Evolutionary conservation across 2,888 invertebrate genomes (phyloP).

Genomic region (Campaea margaritaria): DNA sequence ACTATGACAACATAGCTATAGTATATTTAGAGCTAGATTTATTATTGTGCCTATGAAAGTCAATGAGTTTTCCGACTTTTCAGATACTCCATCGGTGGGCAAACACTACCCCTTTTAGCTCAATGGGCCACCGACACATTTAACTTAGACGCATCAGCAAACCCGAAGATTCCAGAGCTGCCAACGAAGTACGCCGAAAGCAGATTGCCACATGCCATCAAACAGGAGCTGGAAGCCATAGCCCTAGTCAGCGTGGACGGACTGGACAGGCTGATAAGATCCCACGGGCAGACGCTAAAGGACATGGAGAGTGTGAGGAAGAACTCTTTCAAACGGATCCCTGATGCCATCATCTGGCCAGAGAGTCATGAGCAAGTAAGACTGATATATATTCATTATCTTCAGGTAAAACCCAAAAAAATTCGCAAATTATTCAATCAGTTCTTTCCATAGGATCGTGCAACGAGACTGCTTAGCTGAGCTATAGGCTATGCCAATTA

Average conservation of each 20-base stretch:
- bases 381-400: no score
- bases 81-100: conserved; percentile 92
- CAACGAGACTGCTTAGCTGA: no score
- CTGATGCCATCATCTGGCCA: conserved; percentile 98
- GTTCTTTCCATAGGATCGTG: no score
- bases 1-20: no score
- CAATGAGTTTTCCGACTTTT: conserved; percentile 1
- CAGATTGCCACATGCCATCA: conserved; percentile 85
- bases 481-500: no score
- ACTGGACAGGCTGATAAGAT: conserved; percentile 93
- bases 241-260: conserved; percentile 85
- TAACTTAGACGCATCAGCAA: conserved; percentile 85
- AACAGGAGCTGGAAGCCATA: conserved; percentile 83
- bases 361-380: conserved; percentile 90
- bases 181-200: conserved; percentile 89
- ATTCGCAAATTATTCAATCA: no score
- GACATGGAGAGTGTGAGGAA: conserved; percentile 93
- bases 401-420: no score
- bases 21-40: no score
- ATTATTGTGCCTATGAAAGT: no score
- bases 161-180: conserved; percentile 76
- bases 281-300: conserved; percentile 96
- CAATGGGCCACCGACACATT: conserved; percentile 92
- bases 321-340: conserved; percentile 92
- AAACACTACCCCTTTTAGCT: conserved; percentile 90